Conservation (phyloP, 2,113 vertebrate species). For the Atractosteus spatula region DNA sequence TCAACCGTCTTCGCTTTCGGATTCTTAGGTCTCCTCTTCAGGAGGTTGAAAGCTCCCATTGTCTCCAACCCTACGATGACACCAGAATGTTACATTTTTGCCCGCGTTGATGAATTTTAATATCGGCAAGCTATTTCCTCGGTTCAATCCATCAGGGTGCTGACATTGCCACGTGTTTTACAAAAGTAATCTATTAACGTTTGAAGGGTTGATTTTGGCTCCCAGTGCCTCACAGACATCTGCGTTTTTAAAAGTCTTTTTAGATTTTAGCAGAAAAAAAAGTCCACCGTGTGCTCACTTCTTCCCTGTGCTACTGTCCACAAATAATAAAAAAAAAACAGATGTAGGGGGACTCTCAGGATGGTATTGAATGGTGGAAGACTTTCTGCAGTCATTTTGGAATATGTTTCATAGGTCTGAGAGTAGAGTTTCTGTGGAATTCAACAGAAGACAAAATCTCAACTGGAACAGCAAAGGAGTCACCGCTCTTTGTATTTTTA, state of each 20-base stretch:
- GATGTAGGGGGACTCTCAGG: conserved; percentile 38
- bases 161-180: conserved; percentile 22
- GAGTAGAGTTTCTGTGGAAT: neutral
- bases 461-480: no score
- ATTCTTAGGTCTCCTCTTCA: neutral
- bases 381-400: conserved; percentile 35
- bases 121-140: conserved; percentile 32
- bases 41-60: conserved; percentile 9
- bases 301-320: no score
- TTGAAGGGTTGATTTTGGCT: conserved; percentile 45
- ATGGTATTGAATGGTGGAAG: conserved; percentile 35
- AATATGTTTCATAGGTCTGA: neutral
- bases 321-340: conserved; percentile 8
- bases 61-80: conserved; percentile 7
- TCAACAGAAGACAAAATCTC: neutral
- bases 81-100: neutral
- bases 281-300: no score
- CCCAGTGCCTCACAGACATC: conserved; percentile 38
- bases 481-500: no score
- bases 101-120: conserved; percentile 1
- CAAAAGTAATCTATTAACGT: conserved; percentile 40
- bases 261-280: no score
- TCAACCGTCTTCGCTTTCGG: neutral
- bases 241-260: conserved; percentile 41
- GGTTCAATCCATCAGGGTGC: conserved; percentile 21